Conservation (phyloP, 2,113 vertebrate species). For the Pica pica region DNA sequence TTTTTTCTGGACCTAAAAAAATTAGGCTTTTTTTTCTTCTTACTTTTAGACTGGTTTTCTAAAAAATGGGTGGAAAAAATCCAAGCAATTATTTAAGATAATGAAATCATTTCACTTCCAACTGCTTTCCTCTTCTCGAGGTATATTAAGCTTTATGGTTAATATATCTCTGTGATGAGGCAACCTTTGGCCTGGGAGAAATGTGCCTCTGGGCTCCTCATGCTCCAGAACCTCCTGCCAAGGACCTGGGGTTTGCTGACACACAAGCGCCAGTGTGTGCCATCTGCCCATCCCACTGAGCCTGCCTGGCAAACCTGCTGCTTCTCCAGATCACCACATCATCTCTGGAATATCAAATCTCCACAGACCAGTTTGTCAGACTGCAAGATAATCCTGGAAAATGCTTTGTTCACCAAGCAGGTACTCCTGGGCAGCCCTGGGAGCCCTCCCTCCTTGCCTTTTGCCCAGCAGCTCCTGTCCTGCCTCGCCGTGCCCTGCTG, state of each 20-base stretch:
- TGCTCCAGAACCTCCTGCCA: background rate
- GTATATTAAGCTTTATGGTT: background rate
- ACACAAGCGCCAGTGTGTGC: background rate
- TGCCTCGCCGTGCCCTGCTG: accelerated
- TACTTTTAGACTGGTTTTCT: background rate
- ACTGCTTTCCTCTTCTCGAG: background rate
- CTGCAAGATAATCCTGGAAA: background rate
- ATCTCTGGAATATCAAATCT: background rate
- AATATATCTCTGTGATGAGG: background rate
- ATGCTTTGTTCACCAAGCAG: accelerated
- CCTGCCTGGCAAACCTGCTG: background rate
- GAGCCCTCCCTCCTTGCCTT: background rate
- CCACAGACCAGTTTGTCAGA: background rate
- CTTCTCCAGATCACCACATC: background rate
- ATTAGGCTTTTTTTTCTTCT: background rate
- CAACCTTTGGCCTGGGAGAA: background rate
- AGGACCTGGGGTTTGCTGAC: background rate
- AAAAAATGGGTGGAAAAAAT: background rate
- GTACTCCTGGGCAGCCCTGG: background rate
- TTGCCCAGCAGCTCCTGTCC: background rate
- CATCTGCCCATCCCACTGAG: background rate
- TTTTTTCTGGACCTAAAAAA: background rate
- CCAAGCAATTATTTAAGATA: background rate
- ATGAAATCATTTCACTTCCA: background rate
- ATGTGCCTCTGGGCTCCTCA: background rate